Evolutionary conservation across 2,113 vertebrate species (phyloP), one percentile per base, ranked within the genome.

Genomic region (western clawed frog (Xenopus tropicalis)): DNA sequence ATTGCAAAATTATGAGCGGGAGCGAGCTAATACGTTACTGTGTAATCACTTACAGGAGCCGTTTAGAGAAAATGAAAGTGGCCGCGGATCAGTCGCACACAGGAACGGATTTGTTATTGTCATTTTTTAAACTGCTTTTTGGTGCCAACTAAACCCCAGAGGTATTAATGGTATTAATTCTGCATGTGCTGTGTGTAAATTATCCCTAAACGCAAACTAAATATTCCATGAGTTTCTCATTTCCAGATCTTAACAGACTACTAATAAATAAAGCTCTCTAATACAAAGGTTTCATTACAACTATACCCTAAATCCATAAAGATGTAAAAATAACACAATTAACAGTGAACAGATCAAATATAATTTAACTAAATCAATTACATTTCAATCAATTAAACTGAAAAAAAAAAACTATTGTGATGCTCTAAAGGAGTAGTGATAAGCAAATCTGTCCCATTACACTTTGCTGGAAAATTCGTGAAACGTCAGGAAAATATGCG

Each of bases 1-100:
- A 22, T 66, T 21, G 44, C 23, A 20, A 44, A 66, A 66, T 66
- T 46, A 66, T 66, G 64, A 66, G 52, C 1, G 46, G 46, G 52
- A 54, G 43, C 22, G 44, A 17, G 19, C 46, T 48, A 66, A 22
- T 66, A 51, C 64, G 46, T 46, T 48, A 66, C 64, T n/a, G 44
- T 14, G 43, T 66, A 51, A 66, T 66, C 64, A 48, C 43, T 42
- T 66, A 22, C 44, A 14, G 48, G 21, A 66, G 48, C 64, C 21
- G 17, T 43, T 21, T 20, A 22, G 20, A 48, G 44, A 23, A 66
- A 48, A 54, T 10, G 29, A 66, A 24, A 48, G n/a, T 51, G 16
- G 44, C 44, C 11, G 11, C 51, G 21, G 21, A 66, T 48, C 20
- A 4, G 21, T 51, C 20, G 43, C 44, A 43, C 4, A 13, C n/a